Percentiles rank a stretch among this genome's conserved stretches.
These are phyloP conservation scores for Laothoe populi DNA, from an alignment of 2,888 invertebrate genomes.

Conservation along the genomic window DNA sequence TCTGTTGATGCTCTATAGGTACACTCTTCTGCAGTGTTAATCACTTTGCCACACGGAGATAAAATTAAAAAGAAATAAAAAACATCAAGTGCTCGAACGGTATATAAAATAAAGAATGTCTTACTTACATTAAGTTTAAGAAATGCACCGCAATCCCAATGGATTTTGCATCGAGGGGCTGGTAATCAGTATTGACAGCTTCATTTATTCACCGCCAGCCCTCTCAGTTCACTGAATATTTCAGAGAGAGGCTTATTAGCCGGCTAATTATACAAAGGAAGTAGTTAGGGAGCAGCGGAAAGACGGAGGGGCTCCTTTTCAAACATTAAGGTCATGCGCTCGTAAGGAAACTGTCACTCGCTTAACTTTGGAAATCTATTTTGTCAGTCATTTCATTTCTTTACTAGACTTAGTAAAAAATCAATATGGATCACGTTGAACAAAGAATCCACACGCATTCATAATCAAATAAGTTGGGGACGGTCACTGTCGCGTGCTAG, in stretches of 20 bases:
- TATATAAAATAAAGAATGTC: neutral
- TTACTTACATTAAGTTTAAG: conserved; percentile 12
- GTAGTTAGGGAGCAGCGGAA: conserved; percentile 59
- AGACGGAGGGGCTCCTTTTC: conserved; percentile 42
- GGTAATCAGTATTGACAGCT: conserved; percentile 72
- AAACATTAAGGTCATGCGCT: conserved; percentile 31
- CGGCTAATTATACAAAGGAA: conserved; percentile 80
- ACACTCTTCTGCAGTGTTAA: too few relatives aligned
- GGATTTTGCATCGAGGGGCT: conserved; percentile 51
- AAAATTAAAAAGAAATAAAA: neutral
- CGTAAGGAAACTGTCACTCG: conserved; percentile 25
- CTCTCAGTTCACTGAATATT: conserved; percentile 65
- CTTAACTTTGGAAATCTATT: conserved; percentile 27
- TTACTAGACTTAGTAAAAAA: too few relatives aligned
- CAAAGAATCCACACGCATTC: too few relatives aligned
- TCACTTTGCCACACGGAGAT: too few relatives aligned
- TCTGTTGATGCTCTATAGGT: too few relatives aligned
- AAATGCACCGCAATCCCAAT: conserved; percentile 33
- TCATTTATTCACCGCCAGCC: conserved; percentile 51
- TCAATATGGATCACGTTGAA: too few relatives aligned
- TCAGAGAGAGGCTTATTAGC: conserved; percentile 74
- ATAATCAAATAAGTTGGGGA: too few relatives aligned
- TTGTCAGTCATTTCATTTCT: neutral
- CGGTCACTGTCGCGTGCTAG: too few relatives aligned
- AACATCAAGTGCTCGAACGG: neutral